Conservation (phyloP, 2,113 vertebrate genomes). For the Heteronetta atricapilla region DNA sequence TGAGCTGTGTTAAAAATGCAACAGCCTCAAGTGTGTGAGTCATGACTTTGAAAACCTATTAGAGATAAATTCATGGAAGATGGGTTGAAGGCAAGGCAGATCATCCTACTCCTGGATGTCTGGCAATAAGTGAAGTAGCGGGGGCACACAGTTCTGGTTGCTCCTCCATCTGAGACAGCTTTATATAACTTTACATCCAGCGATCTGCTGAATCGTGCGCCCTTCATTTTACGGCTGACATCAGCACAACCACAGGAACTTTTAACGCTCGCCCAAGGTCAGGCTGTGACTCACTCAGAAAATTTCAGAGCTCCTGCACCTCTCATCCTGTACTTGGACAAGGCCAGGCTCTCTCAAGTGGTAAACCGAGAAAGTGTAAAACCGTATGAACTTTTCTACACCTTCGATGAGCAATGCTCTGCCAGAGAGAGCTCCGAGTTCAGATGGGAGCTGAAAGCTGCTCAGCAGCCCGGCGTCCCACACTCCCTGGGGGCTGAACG, state of each 20-base stretch:
- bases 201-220: rapidly evolving
- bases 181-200: not conserved
- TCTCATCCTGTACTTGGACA: not conserved
- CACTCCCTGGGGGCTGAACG: not conserved
- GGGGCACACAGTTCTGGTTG: not conserved
- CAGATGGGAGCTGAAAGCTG: not conserved
- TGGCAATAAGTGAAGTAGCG: not conserved
- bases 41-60: not conserved
- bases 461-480: not conserved
- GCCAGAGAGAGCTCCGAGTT: not conserved
- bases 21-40: not conserved
- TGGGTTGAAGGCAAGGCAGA: not conserved
- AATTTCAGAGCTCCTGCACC: not conserved
- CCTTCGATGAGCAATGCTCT: not conserved
- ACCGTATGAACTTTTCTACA: not conserved
- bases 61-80: not conserved
- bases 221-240: not conserved
- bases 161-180: not conserved
- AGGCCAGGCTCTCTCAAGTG: not conserved
- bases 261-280: not conserved
- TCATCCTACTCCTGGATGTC: not conserved
- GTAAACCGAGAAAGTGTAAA: not conserved
- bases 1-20: not conserved
- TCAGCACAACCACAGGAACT: not conserved
- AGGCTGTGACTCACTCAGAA: not conserved